Conservation (phyloP, 2,797 vertebrate species). For the Hozukius guyotensis region DNA sequence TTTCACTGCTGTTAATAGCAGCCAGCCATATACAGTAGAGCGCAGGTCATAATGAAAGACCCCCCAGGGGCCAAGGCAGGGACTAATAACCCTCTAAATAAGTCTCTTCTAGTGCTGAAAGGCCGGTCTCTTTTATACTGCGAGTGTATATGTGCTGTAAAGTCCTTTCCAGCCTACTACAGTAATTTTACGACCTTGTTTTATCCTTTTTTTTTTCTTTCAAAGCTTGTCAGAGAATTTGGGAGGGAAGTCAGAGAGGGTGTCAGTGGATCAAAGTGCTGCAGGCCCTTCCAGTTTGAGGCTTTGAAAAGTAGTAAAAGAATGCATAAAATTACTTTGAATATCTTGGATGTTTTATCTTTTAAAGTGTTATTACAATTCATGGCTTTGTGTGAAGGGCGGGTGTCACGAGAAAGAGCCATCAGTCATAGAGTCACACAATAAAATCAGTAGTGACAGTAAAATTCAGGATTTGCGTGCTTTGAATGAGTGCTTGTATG, state of each 20-base stretch:
- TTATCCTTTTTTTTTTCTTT: slow-evolving; percentile 34
- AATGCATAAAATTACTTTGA: background rate
- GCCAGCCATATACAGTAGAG: slow-evolving; percentile 66
- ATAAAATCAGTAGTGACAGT: background rate
- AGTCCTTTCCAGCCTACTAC: slow-evolving; percentile 53
- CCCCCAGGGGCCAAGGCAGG: slow-evolving; percentile 67
- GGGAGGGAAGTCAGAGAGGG: slow-evolving; percentile 12
- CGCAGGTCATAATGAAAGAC: slow-evolving; percentile 68
- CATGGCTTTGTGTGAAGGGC: background rate
- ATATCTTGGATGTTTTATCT: background rate
- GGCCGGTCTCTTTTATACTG: slow-evolving; percentile 51
- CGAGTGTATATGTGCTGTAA: slow-evolving; percentile 70
- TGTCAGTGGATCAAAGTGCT: slow-evolving; percentile 41
- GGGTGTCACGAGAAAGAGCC: background rate
- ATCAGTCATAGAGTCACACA: background rate
- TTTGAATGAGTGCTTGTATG: background rate
- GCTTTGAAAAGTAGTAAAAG: background rate
- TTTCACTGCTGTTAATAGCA: slow-evolving; percentile 69
- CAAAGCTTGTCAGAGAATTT: slow-evolving; percentile 43
- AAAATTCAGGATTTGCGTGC: background rate
- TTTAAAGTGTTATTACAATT: background rate
- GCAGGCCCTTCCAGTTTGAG: background rate
- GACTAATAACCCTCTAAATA: slow-evolving; percentile 78
- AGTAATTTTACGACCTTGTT: slow-evolving; percentile 62
- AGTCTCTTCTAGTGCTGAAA: slow-evolving; percentile 78